Base-by-base conservation (phyloP, 35 echinoderm and acorn worm genomes). In the Strongylocentrotus purpuratus region DNA sequence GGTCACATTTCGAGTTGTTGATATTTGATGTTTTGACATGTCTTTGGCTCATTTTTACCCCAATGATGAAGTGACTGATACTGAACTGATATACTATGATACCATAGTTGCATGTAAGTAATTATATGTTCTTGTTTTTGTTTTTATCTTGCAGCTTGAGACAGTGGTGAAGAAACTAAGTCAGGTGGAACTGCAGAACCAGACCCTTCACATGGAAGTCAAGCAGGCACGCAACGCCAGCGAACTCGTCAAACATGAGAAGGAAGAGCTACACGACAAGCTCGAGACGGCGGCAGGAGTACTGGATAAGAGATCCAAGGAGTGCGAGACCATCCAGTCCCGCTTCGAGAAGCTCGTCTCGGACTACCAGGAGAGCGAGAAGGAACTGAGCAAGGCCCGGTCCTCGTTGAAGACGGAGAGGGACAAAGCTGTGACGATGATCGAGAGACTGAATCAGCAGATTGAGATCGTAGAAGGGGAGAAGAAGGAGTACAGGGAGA, bases 401-500 rank as follows among this genome's bases (percentile, higher is more conserved):
- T 94, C 91, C n/a, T 94, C 92, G 5, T 17, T 96, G 33, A 97
- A 98, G 88, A 86, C 94, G 28, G 98, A 99, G 45, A 55, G 95
- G 11, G 95, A 96, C 32, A 96, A 95, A 90, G 94, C 96, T 18
- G 20, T 95, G 9, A 86, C 94, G 31, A 91, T 97, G 50, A 96
- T 97, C 60, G 96, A 99, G 25, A 86, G 92, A 87, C 85, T 99
- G 35, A 99, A 96, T 52, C 85, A 97, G 48, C 95, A 94, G 61
- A 99, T 96, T 50, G 95, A 97, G n/a, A n/a, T 47, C 32, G 89
- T 99, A 17, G 98, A 99, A 58, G 52, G 12, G 9, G 97, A 99
- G 88, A 86, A 95, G 31, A 60, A 35, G 11, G 97, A 98, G 41
- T 59, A 88, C 20, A 95, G 94, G 71, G 90, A 88, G 55, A 88